Evolutionary conservation across 37 sponge, comb jelly and placozoan genomes (phyloP).

Genomic region (Agelas oroides): DNA sequence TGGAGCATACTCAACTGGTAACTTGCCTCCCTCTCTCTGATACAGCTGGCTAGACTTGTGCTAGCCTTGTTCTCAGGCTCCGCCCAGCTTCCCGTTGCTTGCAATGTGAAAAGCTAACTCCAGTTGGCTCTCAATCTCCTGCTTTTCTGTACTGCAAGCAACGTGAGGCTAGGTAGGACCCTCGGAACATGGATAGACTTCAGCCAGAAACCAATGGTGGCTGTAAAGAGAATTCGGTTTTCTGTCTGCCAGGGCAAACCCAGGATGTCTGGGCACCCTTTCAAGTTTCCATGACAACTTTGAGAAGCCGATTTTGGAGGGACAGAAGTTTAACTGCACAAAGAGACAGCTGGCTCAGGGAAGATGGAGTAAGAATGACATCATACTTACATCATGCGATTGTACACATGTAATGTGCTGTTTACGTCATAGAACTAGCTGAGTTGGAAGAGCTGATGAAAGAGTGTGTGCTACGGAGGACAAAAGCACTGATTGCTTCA

Average conservation of each 20-base stretch:
- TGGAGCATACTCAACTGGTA: conserved; percentile 72
- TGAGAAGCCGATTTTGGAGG: conserved; percentile 82
- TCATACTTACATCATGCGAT: background rate
- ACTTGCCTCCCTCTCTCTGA: no score
- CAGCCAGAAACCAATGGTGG: no score
- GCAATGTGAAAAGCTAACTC: no score
- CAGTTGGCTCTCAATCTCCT: no score
- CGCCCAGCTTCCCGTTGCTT: no score
- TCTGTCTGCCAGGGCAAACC: conserved; percentile 45
- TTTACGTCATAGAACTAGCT: conserved; percentile 11
- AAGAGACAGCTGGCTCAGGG: conserved; percentile 62
- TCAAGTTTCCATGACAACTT: conserved; percentile 65
- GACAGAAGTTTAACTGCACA: conserved; percentile 67
- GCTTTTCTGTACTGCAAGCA: no score
- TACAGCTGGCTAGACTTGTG: no score
- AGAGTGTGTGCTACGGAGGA: conserved; percentile 61
- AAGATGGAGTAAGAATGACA: conserved; percentile 34
- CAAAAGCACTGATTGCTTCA: conserved; percentile 33
- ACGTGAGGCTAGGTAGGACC: no score
- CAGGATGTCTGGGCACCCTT: conserved; percentile 53
- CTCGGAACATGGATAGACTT: no score
- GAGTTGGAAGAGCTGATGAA: conserved; percentile 37
- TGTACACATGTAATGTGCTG: background rate
- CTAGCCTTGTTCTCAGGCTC: no score
- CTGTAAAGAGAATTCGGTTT: no score